Conservation (phyloP, 2,888 invertebrate genomes). For the Caenorhabditis wallacei region DNA sequence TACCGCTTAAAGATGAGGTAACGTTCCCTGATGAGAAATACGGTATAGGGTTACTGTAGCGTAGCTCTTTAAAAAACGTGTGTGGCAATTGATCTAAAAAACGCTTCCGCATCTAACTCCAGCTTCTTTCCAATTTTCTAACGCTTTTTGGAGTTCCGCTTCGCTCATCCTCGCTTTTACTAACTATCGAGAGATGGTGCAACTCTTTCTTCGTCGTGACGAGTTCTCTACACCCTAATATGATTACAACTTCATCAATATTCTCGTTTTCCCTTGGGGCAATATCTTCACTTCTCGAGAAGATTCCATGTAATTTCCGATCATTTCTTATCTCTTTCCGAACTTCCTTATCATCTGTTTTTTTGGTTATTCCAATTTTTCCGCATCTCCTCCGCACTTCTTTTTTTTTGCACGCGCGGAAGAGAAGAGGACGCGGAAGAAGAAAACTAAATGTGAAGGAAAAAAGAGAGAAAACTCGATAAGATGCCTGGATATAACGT, state of each 20-base stretch:
- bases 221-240: constrained; percentile 15
- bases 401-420: constrained; percentile 27
- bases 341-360: constrained; percentile 38
- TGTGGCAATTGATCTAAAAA: constrained; percentile 24
- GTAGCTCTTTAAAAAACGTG: constrained; percentile 1
- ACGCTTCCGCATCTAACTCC: constrained; percentile 32
- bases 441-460: not conserved
- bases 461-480: constrained; percentile 49
- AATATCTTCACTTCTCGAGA: not conserved
- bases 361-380: constrained; percentile 20
- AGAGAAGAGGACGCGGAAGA: constrained; percentile 47
- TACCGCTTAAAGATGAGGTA: too few species aligned
- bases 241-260: constrained; percentile 33
- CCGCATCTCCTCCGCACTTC: constrained; percentile 13
- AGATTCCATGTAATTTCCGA: constrained; percentile 2
- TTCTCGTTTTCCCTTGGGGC: constrained; percentile 24
- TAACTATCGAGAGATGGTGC: constrained; percentile 53
- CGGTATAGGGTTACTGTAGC: not conserved
- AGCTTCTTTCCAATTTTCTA: constrained; percentile 24
- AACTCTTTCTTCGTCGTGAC: constrained; percentile 8
- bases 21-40: too few species aligned
- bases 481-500: constrained; percentile 50
- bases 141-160: constrained; percentile 50
- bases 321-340: not conserved
- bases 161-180: constrained; percentile 25